Conservation (phyloP, 2,888 invertebrate genomes). For the Lucinisca nassula region DNA sequence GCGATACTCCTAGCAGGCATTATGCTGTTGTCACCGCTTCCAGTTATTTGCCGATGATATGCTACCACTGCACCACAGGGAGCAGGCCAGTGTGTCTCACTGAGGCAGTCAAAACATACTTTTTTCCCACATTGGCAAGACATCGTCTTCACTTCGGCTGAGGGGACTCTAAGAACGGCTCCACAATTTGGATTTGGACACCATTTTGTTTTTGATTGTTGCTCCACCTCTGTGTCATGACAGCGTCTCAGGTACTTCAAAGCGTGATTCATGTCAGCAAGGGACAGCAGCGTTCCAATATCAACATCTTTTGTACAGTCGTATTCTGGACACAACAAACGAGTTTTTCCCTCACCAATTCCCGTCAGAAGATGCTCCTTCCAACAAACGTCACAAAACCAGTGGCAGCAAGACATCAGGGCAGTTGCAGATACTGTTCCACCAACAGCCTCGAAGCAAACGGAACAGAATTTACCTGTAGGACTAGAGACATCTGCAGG, state of each 20-base stretch:
- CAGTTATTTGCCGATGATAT: constrained; percentile 62
- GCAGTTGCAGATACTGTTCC: constrained; percentile 52
- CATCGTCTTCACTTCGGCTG: constrained; percentile 38
- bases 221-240: constrained; percentile 64
- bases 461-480: constrained; percentile 57
- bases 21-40: constrained; percentile 54
- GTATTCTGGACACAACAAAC: constrained; percentile 71
- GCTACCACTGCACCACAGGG: constrained; percentile 58
- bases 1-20: constrained; percentile 18
- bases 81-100: constrained; percentile 75
- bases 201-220: constrained; percentile 60
- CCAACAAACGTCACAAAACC: constrained; percentile 78
- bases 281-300: constrained; percentile 25
- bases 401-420: constrained; percentile 72
- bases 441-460: constrained; percentile 70
- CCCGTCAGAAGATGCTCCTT: constrained; percentile 57
- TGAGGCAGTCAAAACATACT: constrained; percentile 72
- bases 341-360: constrained; percentile 38
- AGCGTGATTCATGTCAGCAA: constrained; percentile 53
- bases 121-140: constrained; percentile 68
- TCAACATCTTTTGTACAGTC: constrained; percentile 65
- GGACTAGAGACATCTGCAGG: constrained; percentile 43
- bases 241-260: constrained; percentile 42
- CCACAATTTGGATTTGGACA: constrained; percentile 75
- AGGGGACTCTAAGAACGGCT: constrained; percentile 55